Evolutionary conservation across 1,140 invertebrate species (phyloP).

Genomic region (Pollicipes pollicipes): DNA sequence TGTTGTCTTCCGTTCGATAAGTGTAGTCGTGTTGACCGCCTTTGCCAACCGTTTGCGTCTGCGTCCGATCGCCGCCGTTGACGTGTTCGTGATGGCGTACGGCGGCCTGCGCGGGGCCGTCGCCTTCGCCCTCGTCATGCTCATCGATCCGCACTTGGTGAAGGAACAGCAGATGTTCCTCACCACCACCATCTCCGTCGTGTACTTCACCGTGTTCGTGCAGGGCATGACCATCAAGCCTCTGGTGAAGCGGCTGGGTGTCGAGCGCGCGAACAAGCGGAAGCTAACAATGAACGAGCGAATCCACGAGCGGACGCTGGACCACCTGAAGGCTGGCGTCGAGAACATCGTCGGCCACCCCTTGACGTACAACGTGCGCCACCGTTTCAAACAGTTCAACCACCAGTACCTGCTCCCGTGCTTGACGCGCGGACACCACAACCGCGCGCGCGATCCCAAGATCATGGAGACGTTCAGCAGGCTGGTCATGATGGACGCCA

Average conservation of each 20-base stretch:
- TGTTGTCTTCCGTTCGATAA: constrained; percentile 43
- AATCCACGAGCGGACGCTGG: too few species aligned
- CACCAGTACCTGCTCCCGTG: too few species aligned
- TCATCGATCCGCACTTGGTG: constrained; percentile 47
- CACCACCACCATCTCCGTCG: constrained; percentile 90
- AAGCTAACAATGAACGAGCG: too few species aligned
- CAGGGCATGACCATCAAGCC: constrained; percentile 96
- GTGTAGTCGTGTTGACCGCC: constrained; percentile 71
- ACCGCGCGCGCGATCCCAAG: too few species aligned
- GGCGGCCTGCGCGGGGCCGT: too few species aligned
- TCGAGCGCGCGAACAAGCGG: constrained; percentile 80
- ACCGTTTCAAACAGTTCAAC: too few species aligned
- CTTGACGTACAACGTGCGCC: constrained; percentile 87
- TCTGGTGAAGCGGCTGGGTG: too few species aligned
- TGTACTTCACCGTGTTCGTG: constrained; percentile 96
- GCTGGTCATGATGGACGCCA: too few species aligned
- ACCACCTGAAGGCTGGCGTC: constrained; percentile 87
- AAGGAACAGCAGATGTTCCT: too few species aligned
- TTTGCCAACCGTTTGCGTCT: constrained; percentile 79
- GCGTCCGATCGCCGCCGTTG: constrained; percentile 77
- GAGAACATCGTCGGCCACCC: constrained; percentile 87
- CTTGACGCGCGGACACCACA: too few species aligned
- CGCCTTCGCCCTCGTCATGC: constrained; percentile 86
- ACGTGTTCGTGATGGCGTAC: constrained; percentile 99
- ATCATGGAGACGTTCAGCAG: too few species aligned